A percentile compares a stretch with the other conserved stretches of the same genome.
phyloP scores from a whole-genome alignment of 2,113 vertebrate species.

The Mirza zaza region DNA sequence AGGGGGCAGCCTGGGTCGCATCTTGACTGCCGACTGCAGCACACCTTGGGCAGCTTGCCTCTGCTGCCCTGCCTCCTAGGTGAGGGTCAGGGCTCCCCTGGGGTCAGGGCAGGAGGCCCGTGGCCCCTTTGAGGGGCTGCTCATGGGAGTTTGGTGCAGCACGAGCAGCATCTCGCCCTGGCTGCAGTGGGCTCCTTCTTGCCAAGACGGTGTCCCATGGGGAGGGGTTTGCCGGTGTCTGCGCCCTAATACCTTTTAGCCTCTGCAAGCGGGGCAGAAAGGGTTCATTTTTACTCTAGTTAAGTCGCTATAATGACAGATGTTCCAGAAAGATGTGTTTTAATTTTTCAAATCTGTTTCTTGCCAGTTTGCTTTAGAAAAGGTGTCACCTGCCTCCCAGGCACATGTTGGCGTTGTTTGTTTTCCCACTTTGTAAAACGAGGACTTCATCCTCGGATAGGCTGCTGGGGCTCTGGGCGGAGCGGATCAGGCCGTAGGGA shows the following conservation, averaged over 20 bases:
- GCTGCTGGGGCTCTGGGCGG: rapidly evolving
- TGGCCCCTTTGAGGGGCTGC: not conserved
- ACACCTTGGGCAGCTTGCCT: not conserved
- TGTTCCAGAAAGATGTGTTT: not conserved
- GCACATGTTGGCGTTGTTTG: rapidly evolving
- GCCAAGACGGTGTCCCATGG: rapidly evolving
- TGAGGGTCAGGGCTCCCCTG: rapidly evolving
- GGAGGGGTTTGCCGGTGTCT: rapidly evolving
- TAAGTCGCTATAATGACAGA: not conserved
- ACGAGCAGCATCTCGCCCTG: rapidly evolving
- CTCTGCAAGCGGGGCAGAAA: not conserved
- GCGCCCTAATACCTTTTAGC: rapidly evolving
- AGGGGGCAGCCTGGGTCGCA: not conserved
- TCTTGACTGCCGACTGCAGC: rapidly evolving
- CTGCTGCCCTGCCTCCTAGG: rapidly evolving
- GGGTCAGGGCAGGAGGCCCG: not conserved
- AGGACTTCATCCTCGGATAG: rapidly evolving
- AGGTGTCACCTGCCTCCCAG: rapidly evolving
- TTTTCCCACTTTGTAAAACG: no score
- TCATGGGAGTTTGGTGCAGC: rapidly evolving
- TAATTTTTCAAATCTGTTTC: not conserved
- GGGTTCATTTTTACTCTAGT: not conserved
- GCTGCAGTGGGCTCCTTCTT: rapidly evolving
- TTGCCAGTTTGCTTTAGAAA: not conserved
- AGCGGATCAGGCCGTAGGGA: rapidly evolving